phyloP scores from a whole-genome alignment of 2,797 vertebrate genomes.

The Chelidonichthys spinosus region DNA sequence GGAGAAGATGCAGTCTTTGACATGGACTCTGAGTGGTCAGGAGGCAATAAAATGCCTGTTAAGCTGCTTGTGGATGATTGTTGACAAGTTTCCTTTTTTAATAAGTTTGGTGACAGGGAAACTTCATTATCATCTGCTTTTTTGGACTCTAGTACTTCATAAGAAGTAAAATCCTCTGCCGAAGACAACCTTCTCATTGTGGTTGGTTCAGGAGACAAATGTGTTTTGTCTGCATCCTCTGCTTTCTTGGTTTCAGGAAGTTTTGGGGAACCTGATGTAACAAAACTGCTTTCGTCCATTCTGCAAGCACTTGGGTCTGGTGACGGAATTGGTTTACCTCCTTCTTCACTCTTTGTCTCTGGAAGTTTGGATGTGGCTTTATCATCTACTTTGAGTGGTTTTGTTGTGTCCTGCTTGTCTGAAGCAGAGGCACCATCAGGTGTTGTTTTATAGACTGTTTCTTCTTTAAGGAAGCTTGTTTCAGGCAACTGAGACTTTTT shows the following conservation, averaged over 20 bases:
- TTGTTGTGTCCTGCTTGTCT: slow-evolving; percentile 38
- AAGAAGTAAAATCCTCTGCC: slow-evolving; percentile 26
- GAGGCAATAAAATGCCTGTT: slow-evolving; percentile 45
- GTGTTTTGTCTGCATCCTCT: slow-evolving; percentile 40
- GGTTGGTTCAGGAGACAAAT: slow-evolving; percentile 46
- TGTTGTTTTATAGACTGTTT: slow-evolving; percentile 42
- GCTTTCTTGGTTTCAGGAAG: slow-evolving; percentile 43
- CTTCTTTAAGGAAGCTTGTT: slow-evolving; percentile 41
- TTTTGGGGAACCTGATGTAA: slow-evolving; percentile 33
- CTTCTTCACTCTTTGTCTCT: slow-evolving; percentile 49
- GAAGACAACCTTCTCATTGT: slow-evolving; percentile 43
- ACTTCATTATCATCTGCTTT: slow-evolving; percentile 49
- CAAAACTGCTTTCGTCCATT: slow-evolving; percentile 10
- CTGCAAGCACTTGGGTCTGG: slow-evolving; percentile 14
- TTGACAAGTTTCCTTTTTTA: slow-evolving; percentile 36
- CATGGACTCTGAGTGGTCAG: slow-evolving; percentile 42
- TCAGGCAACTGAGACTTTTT: slow-evolving; percentile 53
- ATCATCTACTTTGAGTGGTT: slow-evolving; percentile 62
- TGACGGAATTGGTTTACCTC: slow-evolving; percentile 6
- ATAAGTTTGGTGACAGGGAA: slow-evolving; percentile 35
- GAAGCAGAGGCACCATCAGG: slow-evolving; percentile 42
- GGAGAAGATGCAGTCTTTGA: slow-evolving; percentile 50
- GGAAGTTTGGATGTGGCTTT: slow-evolving; percentile 50
- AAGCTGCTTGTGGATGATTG: slow-evolving; percentile 39
- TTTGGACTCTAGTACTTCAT: slow-evolving; percentile 28